phyloP scores from a whole-genome alignment of 2,113 vertebrate genomes.

The Crocuta crocuta region DNA sequence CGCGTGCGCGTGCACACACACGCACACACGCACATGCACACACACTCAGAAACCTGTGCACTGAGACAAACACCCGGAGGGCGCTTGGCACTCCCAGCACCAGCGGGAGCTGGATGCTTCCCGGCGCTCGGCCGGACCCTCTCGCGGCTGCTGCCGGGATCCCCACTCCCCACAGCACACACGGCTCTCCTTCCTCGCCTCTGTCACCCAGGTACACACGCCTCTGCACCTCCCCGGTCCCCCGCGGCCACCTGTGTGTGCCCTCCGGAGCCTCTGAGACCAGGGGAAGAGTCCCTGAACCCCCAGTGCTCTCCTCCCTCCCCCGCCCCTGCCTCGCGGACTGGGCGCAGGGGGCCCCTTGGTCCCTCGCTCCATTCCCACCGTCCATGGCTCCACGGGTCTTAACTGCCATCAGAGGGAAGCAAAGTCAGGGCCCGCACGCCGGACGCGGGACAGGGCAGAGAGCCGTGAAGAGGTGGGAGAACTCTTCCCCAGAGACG shows the following conservation, averaged over 20 bases:
- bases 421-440: not conserved
- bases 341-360: not conserved
- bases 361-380: not conserved
- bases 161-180: not conserved
- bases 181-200: not conserved
- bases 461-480: not conserved
- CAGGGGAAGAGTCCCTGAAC: not conserved
- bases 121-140: not conserved
- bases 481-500: not conserved
- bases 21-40: too few relatives aligned
- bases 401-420: not conserved
- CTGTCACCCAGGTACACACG: not conserved
- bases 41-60: not conserved
- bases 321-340: not conserved
- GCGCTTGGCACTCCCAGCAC: not conserved
- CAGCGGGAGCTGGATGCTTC: too few relatives aligned
- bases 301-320: not conserved
- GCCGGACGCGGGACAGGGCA: not conserved
- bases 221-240: not conserved
- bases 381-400: not conserved
- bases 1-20: too few relatives aligned
- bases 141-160: too few relatives aligned
- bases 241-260: not conserved
- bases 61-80: not conserved
- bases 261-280: not conserved